Evolutionary conservation across 2,113 vertebrate genomes (phyloP).

Genomic region (Physeter macrocephalus): DNA sequence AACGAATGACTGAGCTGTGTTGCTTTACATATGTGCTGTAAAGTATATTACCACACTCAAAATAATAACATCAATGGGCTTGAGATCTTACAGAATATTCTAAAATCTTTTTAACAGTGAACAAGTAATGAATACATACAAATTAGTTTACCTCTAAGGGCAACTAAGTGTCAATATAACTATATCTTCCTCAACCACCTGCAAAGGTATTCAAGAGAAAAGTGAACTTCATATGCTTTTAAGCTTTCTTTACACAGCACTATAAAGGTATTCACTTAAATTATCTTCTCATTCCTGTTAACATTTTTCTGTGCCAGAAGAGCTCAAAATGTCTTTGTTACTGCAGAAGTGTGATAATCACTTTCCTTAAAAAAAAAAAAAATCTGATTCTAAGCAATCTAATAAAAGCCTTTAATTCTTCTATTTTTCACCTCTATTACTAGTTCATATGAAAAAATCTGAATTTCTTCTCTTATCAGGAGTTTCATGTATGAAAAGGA

Average conservation of each 20-base stretch:
- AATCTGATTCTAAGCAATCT: background rate
- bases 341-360: background rate
- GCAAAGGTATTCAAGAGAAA: constrained; percentile 25
- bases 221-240: background rate
- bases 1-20: background rate
- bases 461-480: background rate
- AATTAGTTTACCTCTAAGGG: background rate
- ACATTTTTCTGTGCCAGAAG: constrained; percentile 20
- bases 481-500: constrained; percentile 19
- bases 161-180: background rate
- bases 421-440: background rate
- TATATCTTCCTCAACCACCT: background rate
- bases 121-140: background rate
- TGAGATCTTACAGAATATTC: constrained; percentile 11
- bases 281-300: background rate
- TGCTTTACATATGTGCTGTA: background rate
- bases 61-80: background rate
- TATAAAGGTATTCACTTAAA: constrained; percentile 24
- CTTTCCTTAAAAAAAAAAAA: constrained; percentile 1
- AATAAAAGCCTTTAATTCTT: constrained; percentile 16
- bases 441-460: background rate
- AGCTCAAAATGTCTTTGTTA: constrained; percentile 4
- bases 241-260: background rate
- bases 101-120: background rate
- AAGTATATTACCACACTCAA: background rate